Evolutionary conservation across 2,888 invertebrate genomes (phyloP), one percentile per base, ranked within the genome.

Genomic region (Leptinotarsa peninsularis): DNA sequence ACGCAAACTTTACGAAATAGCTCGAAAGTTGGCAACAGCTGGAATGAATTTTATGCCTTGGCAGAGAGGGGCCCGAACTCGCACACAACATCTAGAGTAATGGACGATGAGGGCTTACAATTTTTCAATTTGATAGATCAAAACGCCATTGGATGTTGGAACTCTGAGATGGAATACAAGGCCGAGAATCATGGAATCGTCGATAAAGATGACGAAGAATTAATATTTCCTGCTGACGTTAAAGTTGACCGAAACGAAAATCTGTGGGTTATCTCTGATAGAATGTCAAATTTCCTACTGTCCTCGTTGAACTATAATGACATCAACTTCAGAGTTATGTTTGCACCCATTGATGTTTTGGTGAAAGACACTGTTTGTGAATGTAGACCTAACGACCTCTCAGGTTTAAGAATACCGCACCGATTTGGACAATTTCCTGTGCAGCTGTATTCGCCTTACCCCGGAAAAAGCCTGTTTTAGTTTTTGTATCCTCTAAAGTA

Each of bases 91-190:
- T 88, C 95, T 0, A 92, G 93, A 80, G 91, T 94, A 4, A 93
- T 95, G 91, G 93, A 94, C 82, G 93, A 93, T 1, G 90, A 91
- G 74, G 96, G 95, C 3, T 87, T 96, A 1, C 92, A 95, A 87
- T 90, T 95, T 74, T 95, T 93, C 87, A 94, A 93, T 87, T 89
- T 96, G 80, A 92, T 96, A 75, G 95, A 95, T 85, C 93, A 93
- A 85, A 96, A 96, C 83, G 94, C 94, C 0, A 90, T 96, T 7
- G 96, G 95, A 2, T 96, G 96, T 85, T 96, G 96, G 95, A 94
- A 94, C 71, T 81, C 78, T 5, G 89, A 90, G 14, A 88, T 92
- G 75, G 92, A 93, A 0, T 93, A 93, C 81, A 89, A 90, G 21
- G 91, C 93, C 0, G 90, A 92, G 77, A 93, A 93, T 84, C 91